A percentile compares a stretch with the other conserved stretches of the same genome.
Evolutionary conservation across 2,888 invertebrate species (phyloP).

Genomic region (Tigriopus californicus): DNA sequence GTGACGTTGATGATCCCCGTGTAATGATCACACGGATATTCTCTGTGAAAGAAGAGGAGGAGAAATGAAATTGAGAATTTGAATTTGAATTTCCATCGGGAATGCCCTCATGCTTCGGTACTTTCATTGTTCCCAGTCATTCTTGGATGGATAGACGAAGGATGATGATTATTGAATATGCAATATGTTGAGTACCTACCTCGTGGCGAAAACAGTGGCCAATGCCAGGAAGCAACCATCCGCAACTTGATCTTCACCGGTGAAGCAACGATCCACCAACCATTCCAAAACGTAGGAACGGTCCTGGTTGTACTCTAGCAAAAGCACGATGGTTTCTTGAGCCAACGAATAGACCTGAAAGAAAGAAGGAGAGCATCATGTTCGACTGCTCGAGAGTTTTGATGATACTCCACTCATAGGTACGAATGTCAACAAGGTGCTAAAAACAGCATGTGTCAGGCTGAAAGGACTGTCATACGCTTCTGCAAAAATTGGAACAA

Average conservation of each 20-base stretch:
- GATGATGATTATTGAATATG: neutral
- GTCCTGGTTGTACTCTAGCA: constrained; percentile 87
- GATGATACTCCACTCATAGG: too few species aligned
- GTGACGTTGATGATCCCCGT: constrained; percentile 95
- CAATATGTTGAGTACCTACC: constrained; percentile 36
- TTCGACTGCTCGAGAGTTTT: too few species aligned
- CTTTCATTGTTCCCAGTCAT: too few species aligned
- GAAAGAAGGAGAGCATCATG: too few species aligned
- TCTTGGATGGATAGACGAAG: neutral
- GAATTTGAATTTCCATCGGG: constrained; percentile 1
- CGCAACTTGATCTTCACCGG: constrained; percentile 69
- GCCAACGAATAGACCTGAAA: constrained; percentile 55
- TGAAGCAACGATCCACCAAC: constrained; percentile 95
- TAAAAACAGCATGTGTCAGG: too few species aligned
- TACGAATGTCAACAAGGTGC: too few species aligned
- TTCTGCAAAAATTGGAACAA: too few species aligned
- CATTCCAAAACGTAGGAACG: constrained; percentile 80
- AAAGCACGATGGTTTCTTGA: constrained; percentile 74
- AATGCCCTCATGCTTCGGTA: too few species aligned
- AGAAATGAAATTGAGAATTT: constrained; percentile 18
- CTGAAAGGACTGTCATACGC: too few species aligned
- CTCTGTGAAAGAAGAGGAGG: constrained; percentile 47
- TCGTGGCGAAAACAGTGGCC: constrained; percentile 86
- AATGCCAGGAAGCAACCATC: constrained; percentile 91
- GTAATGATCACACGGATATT: constrained; percentile 93